Percentiles rank a stretch among this genome's conserved stretches.
Evolutionary conservation across 2,888 invertebrate genomes (phyloP).

Genomic region (Perithous albicinctus): DNA sequence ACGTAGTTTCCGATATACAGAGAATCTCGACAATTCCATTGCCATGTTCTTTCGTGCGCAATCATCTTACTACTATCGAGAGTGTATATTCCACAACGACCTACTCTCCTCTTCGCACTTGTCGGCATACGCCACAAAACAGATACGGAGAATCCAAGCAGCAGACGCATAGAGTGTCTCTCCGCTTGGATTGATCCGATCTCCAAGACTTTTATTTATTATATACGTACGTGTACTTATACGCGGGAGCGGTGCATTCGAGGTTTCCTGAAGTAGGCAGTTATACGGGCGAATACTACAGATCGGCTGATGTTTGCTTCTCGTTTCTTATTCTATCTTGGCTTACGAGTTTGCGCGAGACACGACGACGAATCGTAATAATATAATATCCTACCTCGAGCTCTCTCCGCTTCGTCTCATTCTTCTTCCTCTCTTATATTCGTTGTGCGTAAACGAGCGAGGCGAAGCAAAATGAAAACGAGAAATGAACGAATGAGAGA

Average conservation of each 20-base stretch:
- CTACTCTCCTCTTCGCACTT: slow-evolving; percentile 45
- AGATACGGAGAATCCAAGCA: slow-evolving; percentile 53
- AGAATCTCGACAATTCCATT: slow-evolving; percentile 51
- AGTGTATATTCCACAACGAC: slow-evolving; percentile 38
- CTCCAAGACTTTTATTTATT: slow-evolving; percentile 65
- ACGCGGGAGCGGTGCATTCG: slow-evolving; percentile 59
- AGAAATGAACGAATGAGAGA: slow-evolving; percentile 42
- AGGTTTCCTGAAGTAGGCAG: slow-evolving; percentile 63
- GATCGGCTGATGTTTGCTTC: slow-evolving; percentile 63
- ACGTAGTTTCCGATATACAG: slow-evolving; percentile 15
- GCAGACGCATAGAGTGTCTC: slow-evolving; percentile 44
- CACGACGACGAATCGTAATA: slow-evolving; percentile 70
- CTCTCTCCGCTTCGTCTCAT: slow-evolving; percentile 27
- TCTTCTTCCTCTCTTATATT: slow-evolving; percentile 53
- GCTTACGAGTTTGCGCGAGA: slow-evolving; percentile 55
- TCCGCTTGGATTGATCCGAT: slow-evolving; percentile 69
- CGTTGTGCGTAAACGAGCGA: slow-evolving; percentile 59
- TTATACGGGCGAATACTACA: slow-evolving; percentile 57
- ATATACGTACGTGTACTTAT: slow-evolving; percentile 48
- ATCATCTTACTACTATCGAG: slow-evolving; percentile 51
- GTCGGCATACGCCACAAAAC: slow-evolving; percentile 21
- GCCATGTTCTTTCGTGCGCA: slow-evolving; percentile 44
- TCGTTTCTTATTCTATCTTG: slow-evolving; percentile 57
- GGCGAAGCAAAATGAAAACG: slow-evolving; percentile 54
- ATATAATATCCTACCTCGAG: slow-evolving; percentile 69